These are phyloP conservation scores for Palythoa caribaeorum DNA, from an alignment of 92 coral and sea anemone genomes.

Conservation along the genomic window DNA sequence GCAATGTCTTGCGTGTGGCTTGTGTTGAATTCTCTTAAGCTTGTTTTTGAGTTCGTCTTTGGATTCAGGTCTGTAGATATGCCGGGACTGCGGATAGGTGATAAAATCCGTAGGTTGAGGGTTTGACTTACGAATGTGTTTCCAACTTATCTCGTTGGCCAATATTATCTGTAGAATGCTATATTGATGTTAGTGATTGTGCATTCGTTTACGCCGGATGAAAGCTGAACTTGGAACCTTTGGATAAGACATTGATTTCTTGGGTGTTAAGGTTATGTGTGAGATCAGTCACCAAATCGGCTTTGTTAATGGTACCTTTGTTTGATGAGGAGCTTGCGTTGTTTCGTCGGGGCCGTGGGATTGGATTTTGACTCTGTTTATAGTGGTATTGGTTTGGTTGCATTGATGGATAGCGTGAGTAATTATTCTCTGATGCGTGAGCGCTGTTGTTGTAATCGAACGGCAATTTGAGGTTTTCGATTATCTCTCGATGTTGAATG, in stretches of 20 bases:
- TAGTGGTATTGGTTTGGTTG: neutral
- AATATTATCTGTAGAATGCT: too few relatives aligned
- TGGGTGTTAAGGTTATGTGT: conserved; percentile 41
- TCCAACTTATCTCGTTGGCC: too few relatives aligned
- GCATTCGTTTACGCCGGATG: too few relatives aligned
- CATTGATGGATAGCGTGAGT: neutral
- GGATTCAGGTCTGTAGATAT: neutral
- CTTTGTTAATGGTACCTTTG: neutral
- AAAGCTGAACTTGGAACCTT: conserved; percentile 59
- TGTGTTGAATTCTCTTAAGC: conserved; percentile 55
- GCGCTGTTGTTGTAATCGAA: conserved; percentile 32
- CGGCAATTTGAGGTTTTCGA: conserved; percentile 40
- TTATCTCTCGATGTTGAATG: conserved; percentile 43
- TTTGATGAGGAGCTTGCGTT: neutral
- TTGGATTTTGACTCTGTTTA: neutral
- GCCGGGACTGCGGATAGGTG: neutral
- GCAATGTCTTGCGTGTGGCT: neutral
- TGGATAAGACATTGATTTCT: conserved; percentile 42
- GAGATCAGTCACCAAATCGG: conserved; percentile 41
- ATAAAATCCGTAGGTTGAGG: neutral
- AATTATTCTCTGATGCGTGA: neutral
- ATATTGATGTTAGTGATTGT: too few relatives aligned
- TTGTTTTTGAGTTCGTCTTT: too few relatives aligned
- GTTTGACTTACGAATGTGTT: conserved; percentile 31
- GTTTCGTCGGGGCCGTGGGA: neutral